Evolutionary conservation across 2,113 vertebrate genomes (phyloP), one percentile per base, ranked within the genome.

Genomic region (Carassius carassius): DNA sequence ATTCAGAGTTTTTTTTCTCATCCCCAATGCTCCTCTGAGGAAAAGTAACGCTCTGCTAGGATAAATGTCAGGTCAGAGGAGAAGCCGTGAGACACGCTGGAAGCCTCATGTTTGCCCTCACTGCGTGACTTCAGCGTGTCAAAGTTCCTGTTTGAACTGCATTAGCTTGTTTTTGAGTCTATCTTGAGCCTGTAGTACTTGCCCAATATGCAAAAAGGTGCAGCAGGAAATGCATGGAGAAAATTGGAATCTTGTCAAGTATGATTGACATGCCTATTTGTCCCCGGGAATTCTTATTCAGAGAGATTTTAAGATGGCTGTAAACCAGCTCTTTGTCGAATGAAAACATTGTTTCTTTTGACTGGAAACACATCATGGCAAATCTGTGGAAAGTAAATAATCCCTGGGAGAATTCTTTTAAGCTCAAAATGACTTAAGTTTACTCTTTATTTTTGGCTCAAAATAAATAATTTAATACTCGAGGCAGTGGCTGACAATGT

Each of bases 231-330:
- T 81, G 87, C 89, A 88, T 84, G 90, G 83, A 85, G 92, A 90
- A 92, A 92, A 92, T 92, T 92, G 90, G 91, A 92, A 94, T 92
- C 86, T 89, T 92, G 92, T 93, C 91, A 91, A 90, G 91, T 90
- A 89, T 91, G 93, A 94, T 88, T 92, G 91, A 91, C 92, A 92
- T 78, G 78, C 88, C 86, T 85, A 87, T 91, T 93, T 91, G 87
- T 92, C 87, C 90, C 85, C 77, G 85, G 90, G 92, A 92, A 92
- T 90, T 88, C 89, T 90, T 90, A 92, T 92, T 93, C 91, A 90
- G 88, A 47, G 88, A 90, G 88, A 92, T 93, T 94, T 92, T 88
- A 89, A 90, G 90, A 92, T 78, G 89, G 87, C 88, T 87, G 89
- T 90, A 90, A 90, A 91, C 72, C 89, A 80, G 86, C 78, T 81